phyloP scores from a whole-genome alignment of 2,797 vertebrate genomes.

The Amniataba percoides region DNA sequence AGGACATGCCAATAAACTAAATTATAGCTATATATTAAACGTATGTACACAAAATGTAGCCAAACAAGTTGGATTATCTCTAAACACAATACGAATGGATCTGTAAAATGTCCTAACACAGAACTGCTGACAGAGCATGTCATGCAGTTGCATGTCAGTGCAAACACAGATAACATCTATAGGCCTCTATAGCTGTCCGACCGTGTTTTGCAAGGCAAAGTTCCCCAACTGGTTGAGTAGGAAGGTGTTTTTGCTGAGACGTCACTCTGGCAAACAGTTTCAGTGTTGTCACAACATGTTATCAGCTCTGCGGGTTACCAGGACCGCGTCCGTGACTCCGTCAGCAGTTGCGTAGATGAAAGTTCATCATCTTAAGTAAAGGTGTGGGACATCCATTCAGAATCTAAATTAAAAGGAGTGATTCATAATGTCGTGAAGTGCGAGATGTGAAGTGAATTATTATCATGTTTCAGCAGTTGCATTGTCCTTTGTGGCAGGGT shows the following conservation, averaged over 20 bases:
- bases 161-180: constrained; percentile 23
- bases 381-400: not conserved
- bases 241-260: constrained; percentile 17
- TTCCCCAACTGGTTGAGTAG: constrained; percentile 23
- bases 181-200: not conserved
- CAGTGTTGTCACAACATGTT: not conserved
- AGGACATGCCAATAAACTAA: not conserved
- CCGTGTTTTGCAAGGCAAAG: constrained; percentile 22
- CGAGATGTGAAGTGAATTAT: not conserved
- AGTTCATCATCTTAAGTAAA: not conserved
- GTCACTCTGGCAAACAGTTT: not conserved
- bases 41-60: not conserved
- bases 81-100: not conserved
- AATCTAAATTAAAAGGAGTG: too few relatives aligned
- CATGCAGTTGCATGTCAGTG: not conserved
- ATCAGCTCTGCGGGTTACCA: not conserved
- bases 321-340: not conserved
- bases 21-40: not conserved
- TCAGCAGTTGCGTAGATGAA: not conserved
- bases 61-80: not conserved
- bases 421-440: not conserved
- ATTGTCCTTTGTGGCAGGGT: not conserved
- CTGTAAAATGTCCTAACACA: not conserved
- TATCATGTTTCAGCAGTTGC: not conserved
- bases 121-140: not conserved